Conservation (phyloP, 2,888 invertebrate species). For the Melanotus villosus region DNA sequence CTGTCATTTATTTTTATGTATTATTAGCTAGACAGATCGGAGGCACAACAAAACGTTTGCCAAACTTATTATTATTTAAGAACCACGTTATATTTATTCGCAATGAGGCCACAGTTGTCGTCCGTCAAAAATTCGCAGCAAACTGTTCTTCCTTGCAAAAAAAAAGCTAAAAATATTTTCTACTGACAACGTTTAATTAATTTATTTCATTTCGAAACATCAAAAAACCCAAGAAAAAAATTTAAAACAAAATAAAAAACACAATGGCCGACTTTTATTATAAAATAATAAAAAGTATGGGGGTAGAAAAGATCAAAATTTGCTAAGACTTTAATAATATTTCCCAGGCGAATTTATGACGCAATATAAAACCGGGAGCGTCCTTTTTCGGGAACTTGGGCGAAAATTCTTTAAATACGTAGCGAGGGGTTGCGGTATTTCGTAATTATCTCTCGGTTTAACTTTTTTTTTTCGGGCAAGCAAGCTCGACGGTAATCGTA, state of each 20-base stretch:
- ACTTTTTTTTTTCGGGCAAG: neutral
- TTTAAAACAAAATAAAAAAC: too few species aligned
- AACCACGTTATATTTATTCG: constrained; percentile 23
- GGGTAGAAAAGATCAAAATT: too few species aligned
- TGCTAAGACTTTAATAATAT: too few species aligned
- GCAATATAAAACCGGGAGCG: too few species aligned
- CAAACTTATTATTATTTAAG: constrained; percentile 28
- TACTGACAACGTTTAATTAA: too few species aligned
- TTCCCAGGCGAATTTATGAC: too few species aligned
- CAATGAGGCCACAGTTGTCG: constrained; percentile 27
- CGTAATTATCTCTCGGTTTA: neutral
- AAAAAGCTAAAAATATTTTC: neutral
- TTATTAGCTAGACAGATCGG: constrained; percentile 25
- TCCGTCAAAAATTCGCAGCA: constrained; percentile 10
- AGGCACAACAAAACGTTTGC: constrained; percentile 31
- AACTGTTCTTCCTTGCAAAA: constrained; percentile 1
- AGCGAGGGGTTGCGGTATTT: neutral
- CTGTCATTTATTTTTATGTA: constrained; percentile 18
- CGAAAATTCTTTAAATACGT: neutral
- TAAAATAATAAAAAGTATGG: too few species aligned
- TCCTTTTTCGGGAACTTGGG: too few species aligned
- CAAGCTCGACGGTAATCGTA: neutral
- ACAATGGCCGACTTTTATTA: too few species aligned
- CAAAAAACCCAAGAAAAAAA: too few species aligned
- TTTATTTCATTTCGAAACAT: too few species aligned